Base-by-base conservation (phyloP, 2,113 vertebrate species). In the Petromus typicus region DNA sequence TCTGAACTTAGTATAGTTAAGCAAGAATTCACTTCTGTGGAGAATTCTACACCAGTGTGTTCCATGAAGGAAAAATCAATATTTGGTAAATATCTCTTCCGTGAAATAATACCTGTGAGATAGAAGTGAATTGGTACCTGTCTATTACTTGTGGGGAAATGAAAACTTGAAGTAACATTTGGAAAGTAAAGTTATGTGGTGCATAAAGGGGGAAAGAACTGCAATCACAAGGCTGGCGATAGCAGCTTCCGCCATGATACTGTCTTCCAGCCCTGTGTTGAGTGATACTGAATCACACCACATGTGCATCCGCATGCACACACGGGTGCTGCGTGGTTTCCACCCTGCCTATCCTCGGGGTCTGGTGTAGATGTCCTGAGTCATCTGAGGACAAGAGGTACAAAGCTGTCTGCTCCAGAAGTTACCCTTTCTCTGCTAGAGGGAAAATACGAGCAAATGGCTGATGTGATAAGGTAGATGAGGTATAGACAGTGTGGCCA, bases 1-100 rank as follows among this genome's bases (percentile, higher is more conserved):
- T 59, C 34, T 93, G 76, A 69, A 56, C 34, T 93, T 61, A 37
- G 22, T 32, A n/a, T 61, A 32, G 80, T 59, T 56, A 56, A 86
- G 32, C 11, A 37, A 57, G 17, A 45, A 3, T 12, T 59, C 13
- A 25, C n/a, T 18, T 25, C 12, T 18, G 12, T 45, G 71, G 40
- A 75, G 25, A 45, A 75, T 23, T 17, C 3, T 48, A 32, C n/a
- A 17, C 27, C 45, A 54, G 9, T 43, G 20, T 64, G 45, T 20
- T 11, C 9, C 12, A 89, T 51, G 56, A 20, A 7, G n/a, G 51
- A 43, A 67, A 14, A 93, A 64, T 82, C 16, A 43, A n/a, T 57
- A 37, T 82, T 34, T 12, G 30, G 9, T 57, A 83, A 83, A 34
- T 37, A 34, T 20, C 40, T 78, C 18, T 56, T 84, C 32, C 69